Base-by-base conservation (phyloP, 2,113 vertebrate genomes). In the Quiscalus mexicanus region DNA sequence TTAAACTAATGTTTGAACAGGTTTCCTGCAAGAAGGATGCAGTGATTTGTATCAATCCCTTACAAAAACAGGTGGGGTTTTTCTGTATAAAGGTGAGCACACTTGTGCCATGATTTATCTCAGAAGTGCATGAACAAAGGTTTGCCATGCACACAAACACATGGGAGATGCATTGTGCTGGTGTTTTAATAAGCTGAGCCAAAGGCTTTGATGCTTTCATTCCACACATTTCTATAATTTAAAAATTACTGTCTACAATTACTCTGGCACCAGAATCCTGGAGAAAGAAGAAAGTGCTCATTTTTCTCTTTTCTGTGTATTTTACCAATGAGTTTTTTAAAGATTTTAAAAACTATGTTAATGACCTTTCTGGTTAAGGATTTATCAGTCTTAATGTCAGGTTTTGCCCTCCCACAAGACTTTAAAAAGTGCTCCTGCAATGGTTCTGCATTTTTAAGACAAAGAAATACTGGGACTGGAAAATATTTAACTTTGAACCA, bases 291-390 rank as follows among this genome's bases (percentile, higher is more conserved):
- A 37, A 79, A 85, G 16, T 4, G 5, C 44, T 56, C 2, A 2
- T 65, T 67, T 33, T 84, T 30, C 23, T 87, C 21, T 69, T 67
- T 56, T 45, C 44, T 77, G 41, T 30, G n/a, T 76, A 10, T 68
- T 87, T 62, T 44, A 62, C 27, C 0, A 0, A 17, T 1, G 49
- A 8, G 9, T 15, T 49, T 50, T 50, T 25, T 5, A 49, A 68
- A 33, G 45, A 42, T 27, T 77, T 52, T 45, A 19, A 37, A 37
- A 63, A 47, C 17, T 16, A 18, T 1, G 0, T 28, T 68, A 7
- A 83, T 20, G 31, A 17, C 13, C 23, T 62, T 55, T 58, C 52
- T 17, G 12, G 62, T 52, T 30, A 75, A 86, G 23, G 13, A 79
- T 18, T 3, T 1, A 75, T 62, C 27, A 42, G 24, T 42, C 15